Conservation (phyloP, 2,113 vertebrate species). For the Cinclus cinclus region DNA sequence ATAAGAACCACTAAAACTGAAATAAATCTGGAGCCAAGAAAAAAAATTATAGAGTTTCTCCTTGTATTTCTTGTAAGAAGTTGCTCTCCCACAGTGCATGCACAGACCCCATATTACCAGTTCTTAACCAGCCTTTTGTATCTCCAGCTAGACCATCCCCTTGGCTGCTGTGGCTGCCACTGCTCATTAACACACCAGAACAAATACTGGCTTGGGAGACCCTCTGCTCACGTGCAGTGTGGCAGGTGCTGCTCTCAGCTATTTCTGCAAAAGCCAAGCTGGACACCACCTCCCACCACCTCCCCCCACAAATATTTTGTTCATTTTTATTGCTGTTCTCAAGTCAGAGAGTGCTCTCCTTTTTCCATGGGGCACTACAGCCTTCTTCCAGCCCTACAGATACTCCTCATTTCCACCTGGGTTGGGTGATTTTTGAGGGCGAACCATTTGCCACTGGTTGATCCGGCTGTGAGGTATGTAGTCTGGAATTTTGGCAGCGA, state of each 20-base stretch:
- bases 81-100: not conserved
- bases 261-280: not conserved
- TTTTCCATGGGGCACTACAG: not conserved
- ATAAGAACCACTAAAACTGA: slow-evolving; percentile 69
- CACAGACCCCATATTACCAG: not conserved
- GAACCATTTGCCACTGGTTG: not conserved
- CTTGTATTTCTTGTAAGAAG: slow-evolving; percentile 49
- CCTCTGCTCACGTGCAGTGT: not conserved
- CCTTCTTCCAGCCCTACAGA: not conserved
- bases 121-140: slow-evolving; percentile 32
- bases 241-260: not conserved
- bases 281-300: not conserved
- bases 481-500: not conserved
- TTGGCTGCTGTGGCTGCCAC: not conserved
- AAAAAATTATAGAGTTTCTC: slow-evolving; percentile 58
- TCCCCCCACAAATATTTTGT: not conserved
- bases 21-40: slow-evolving; percentile 64
- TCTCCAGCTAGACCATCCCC: not conserved
- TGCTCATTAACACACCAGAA: not conserved
- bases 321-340: not conserved
- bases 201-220: not conserved
- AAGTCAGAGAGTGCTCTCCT: not conserved
- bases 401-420: not conserved
- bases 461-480: not conserved
- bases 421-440: not conserved